A percentile compares a stretch with the other conserved stretches of the same genome.
Conservation (phyloP, 2,888 invertebrate species). For the Leptopterna dolabrata region DNA sequence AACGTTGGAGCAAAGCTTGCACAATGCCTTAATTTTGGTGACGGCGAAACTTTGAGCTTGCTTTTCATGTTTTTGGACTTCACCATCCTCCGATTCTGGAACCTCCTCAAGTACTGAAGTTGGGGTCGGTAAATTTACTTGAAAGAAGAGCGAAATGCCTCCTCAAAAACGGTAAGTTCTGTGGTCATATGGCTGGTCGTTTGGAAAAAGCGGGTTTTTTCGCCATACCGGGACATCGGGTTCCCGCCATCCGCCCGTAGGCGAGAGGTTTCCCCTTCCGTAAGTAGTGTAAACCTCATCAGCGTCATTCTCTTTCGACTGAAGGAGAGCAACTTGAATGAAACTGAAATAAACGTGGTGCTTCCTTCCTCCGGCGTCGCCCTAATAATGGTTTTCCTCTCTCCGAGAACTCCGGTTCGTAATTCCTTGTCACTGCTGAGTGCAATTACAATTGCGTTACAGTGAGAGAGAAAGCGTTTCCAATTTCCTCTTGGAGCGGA, state of each 20-base stretch:
- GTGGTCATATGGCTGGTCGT: background rate
- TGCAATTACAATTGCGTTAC: background rate
- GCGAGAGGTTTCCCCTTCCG: background rate
- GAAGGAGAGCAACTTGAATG: background rate
- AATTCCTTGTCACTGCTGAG: background rate
- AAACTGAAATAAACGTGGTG: conserved; percentile 23
- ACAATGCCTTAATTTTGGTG: too few species aligned
- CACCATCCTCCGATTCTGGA: too few species aligned
- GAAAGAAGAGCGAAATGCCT: too few species aligned
- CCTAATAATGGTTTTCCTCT: background rate
- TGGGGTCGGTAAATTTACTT: too few species aligned
- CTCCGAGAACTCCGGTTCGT: background rate
- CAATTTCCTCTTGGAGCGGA: background rate
- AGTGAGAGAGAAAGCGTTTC: background rate
- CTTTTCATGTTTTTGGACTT: too few species aligned
- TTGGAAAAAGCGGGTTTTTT: background rate
- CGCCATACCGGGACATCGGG: background rate
- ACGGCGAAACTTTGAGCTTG: too few species aligned
- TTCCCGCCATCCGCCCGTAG: background rate
- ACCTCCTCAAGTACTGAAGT: too few species aligned
- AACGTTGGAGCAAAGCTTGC: too few species aligned
- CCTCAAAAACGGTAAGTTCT: too few species aligned
- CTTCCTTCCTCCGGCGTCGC: background rate
- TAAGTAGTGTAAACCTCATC: conserved; percentile 9
- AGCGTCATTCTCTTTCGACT: background rate